These are phyloP conservation scores for Melanogrammus aeglefinus DNA, from an alignment of 2,797 vertebrate genomes.

Conservation along the genomic window DNA sequence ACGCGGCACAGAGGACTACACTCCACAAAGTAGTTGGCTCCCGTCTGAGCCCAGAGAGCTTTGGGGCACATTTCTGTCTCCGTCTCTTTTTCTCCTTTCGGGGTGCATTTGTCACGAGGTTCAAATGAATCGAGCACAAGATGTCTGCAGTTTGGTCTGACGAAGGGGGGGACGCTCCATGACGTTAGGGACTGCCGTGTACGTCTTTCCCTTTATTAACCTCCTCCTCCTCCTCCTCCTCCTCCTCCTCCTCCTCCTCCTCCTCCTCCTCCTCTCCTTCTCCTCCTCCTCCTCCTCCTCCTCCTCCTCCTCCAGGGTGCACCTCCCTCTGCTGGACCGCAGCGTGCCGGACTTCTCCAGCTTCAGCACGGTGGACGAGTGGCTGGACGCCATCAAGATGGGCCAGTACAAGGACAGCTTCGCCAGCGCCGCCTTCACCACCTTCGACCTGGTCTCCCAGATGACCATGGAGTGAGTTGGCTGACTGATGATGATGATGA, in stretches of 20 bases:
- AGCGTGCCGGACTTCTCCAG: constrained; percentile 96
- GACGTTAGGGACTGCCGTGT: too few species aligned
- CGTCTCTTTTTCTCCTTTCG: constrained; percentile 12
- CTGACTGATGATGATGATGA: too few species aligned
- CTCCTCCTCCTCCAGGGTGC: constrained; percentile 76
- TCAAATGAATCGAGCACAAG: too few species aligned
- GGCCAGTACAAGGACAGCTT: constrained; percentile 99
- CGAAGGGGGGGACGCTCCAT: too few species aligned
- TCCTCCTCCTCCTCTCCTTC: too few species aligned
- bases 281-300: too few species aligned
- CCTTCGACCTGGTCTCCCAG: constrained; percentile 95
- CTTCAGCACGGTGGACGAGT: constrained; percentile 96
- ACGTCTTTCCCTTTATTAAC: too few species aligned
- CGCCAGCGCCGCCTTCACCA: constrained; percentile 85
- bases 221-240: too few species aligned
- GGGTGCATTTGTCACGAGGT: not conserved
- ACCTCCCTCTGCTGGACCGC: constrained; percentile 94
- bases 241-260: too few species aligned
- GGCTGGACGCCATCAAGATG: constrained; percentile 99
- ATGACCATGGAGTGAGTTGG: constrained; percentile 98
- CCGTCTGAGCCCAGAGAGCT: constrained; percentile 38
- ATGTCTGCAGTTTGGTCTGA: too few species aligned
- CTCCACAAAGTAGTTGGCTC: constrained; percentile 57
- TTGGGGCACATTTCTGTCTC: constrained; percentile 22
- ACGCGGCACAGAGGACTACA: constrained; percentile 46